Conservation (phyloP, 2,113 vertebrate genomes). For the Rattus norvegicus region DNA sequence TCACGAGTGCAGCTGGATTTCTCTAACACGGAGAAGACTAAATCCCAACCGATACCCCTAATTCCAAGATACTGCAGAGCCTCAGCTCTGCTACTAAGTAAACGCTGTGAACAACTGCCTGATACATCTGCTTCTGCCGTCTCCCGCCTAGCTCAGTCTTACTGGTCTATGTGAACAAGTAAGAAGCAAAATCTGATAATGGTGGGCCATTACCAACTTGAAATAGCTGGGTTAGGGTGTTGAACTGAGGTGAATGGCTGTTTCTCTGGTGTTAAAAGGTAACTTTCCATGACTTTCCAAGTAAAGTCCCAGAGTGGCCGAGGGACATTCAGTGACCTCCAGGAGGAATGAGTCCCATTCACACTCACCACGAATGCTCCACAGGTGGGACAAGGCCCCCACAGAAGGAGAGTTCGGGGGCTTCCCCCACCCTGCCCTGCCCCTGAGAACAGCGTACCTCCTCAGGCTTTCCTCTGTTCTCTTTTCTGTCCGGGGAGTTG, state of each 20-base stretch:
- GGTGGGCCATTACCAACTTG: background rate
- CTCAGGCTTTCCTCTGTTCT: background rate
- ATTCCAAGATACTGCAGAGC: too few relatives aligned
- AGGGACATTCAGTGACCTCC: background rate
- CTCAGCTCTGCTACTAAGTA: background rate
- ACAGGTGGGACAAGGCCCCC: background rate
- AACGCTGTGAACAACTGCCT: background rate
- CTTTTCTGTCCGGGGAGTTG: slow-evolving; percentile 9
- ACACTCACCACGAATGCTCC: background rate
- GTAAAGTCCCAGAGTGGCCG: background rate
- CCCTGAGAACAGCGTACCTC: background rate
- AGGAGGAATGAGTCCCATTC: background rate
- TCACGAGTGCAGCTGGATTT: background rate
- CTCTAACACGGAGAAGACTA: background rate
- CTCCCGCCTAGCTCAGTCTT: background rate
- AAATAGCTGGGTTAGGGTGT: background rate
- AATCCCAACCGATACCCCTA: background rate
- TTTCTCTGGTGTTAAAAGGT: background rate
- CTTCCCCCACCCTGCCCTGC: background rate
- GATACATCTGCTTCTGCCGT: too few relatives aligned
- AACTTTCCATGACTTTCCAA: background rate
- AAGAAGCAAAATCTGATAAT: slow-evolving; percentile 11
- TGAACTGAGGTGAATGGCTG: background rate
- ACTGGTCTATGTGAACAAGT: background rate
- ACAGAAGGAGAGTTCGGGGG: background rate